Base-by-base conservation (phyloP, 2,113 vertebrate species). In the Globicephala melas region DNA sequence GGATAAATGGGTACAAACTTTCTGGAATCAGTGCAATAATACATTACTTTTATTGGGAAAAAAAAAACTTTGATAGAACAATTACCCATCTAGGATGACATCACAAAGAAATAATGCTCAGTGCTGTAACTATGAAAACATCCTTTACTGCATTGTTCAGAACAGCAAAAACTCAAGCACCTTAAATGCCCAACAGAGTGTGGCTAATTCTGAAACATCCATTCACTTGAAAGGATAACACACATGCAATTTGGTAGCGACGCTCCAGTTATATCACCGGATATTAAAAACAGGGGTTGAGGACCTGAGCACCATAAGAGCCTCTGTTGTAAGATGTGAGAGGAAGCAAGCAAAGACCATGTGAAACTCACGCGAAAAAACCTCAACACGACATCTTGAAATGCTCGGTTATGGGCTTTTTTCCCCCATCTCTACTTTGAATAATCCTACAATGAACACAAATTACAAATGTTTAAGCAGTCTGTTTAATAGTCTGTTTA, bases 181-280 rank as follows among this genome's bases (percentile, higher is more conserved):
- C 81, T 4, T 44, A 6, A 53, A 33, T 7, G 33, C 3, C 60
- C 86, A 47, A 47, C 44, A 9, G n/a, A 5, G 25, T 15, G 50
- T 6, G 13, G 62, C 31, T 70, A 2, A 38, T 15, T 9, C 33
- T 0, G 50, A 55, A 38, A 25, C 1, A 8, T 2, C 79, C 8
- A 0, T 2, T 7, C 21, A 13, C 28, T 55, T 8, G 2, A 9
- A 31, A 41, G 1, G 38, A 31, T 12, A 36, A 36, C 4, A 20
- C 18, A 41, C 7, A 25, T 1, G 6, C 38, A n/a, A 17, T 1
- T 0, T 2, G 14, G 44, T 1, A 1, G 10, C 7, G 41, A 18
- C 0, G 14, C 8, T 41, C 70, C 1, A 12, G n/a, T 0, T 5
- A 3, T 2, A 2, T 0, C 0, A 21, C 50, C 3, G 1, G 15